Conservation (phyloP, 2,888 invertebrate genomes). For the Glaucopsyche alexis region DNA sequence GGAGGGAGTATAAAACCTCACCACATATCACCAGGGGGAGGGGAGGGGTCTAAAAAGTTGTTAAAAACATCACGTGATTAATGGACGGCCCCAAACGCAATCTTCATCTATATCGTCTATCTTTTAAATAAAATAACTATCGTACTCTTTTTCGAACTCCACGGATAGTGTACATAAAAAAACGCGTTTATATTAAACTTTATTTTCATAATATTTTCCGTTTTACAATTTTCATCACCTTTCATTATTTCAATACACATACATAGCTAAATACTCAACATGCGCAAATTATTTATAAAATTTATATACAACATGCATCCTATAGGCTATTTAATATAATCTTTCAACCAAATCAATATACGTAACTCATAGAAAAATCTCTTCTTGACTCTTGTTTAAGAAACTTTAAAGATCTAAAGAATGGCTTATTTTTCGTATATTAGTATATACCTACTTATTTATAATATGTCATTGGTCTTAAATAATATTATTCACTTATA, state of each 20-base stretch:
- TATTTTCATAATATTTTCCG: conserved; percentile 1
- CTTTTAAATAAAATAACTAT: too few species aligned
- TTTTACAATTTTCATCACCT: not conserved
- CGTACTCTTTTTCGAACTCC: too few species aligned
- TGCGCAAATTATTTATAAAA: conserved; percentile 25
- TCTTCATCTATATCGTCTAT: too few species aligned
- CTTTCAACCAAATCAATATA: not conserved
- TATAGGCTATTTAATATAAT: not conserved
- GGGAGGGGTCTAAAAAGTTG: too few species aligned
- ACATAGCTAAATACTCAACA: not conserved
- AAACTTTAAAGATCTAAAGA: not conserved
- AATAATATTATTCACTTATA: not conserved
- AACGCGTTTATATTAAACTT: conserved; percentile 9
- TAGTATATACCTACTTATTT: not conserved
- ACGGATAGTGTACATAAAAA: not conserved
- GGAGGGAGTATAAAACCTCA: too few species aligned
- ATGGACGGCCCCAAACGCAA: too few species aligned
- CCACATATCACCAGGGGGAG: too few species aligned
- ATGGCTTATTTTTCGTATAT: not conserved
- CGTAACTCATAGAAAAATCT: not conserved
- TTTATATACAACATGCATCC: conserved; percentile 16
- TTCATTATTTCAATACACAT: too few species aligned
- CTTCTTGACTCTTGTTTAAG: too few species aligned
- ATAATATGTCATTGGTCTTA: not conserved
- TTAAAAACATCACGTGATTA: too few species aligned